phyloP scores from a whole-genome alignment of 2,888 invertebrate genomes.

The Drosophila formosana region DNA sequence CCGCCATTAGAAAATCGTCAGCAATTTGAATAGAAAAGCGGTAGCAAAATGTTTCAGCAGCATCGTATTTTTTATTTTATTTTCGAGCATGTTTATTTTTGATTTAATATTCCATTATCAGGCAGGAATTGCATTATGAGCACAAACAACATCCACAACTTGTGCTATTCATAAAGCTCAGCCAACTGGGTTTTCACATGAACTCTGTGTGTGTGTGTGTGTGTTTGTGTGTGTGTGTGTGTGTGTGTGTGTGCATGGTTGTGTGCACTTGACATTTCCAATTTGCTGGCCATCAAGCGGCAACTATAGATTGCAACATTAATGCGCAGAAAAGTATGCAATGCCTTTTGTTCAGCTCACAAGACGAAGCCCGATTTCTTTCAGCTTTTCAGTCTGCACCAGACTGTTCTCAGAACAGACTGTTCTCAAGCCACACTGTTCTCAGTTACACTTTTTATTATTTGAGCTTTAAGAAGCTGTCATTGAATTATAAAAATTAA shows the following conservation, averaged over 20 bases:
- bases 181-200: slow-evolving; percentile 12
- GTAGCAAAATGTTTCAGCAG: no score
- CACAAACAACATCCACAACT: slow-evolving; percentile 16
- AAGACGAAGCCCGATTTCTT: neutral
- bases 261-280: slow-evolving; percentile 74
- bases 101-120: slow-evolving; percentile 26
- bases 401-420: neutral
- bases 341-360: slow-evolving; percentile 5
- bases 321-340: slow-evolving; percentile 40
- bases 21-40: neutral
- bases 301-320: slow-evolving; percentile 67
- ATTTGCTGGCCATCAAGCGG: slow-evolving; percentile 72
- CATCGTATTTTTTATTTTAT: neutral
- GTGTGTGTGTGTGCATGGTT: slow-evolving; percentile 10
- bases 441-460: neutral
- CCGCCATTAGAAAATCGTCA: neutral
- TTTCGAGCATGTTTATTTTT: slow-evolving; percentile 11
- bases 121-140: slow-evolving; percentile 15
- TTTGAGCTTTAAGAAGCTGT: no score
- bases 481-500: no score
- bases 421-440: neutral
- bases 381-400: neutral
- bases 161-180: slow-evolving; percentile 11
- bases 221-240: slow-evolving; percentile 10
- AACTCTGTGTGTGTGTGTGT: neutral